Conservation (phyloP, 2,888 invertebrate species). For the Parochlus steinenii region DNA sequence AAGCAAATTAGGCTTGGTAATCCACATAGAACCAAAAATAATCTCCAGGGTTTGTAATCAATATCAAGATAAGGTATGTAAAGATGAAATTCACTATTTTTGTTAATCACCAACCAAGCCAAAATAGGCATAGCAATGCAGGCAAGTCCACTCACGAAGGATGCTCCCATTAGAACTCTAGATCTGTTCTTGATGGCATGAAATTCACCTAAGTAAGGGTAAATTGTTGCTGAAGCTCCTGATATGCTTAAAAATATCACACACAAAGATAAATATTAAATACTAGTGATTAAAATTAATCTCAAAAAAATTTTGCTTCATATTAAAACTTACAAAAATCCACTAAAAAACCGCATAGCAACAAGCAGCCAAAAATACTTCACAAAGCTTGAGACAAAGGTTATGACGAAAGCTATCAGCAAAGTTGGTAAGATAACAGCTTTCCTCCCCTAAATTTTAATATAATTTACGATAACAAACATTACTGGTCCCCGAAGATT, state of each 20-base stretch:
- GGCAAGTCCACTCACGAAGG: constrained; percentile 24
- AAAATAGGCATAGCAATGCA: constrained; percentile 14
- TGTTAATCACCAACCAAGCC: constrained; percentile 19
- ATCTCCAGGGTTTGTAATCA: constrained; percentile 24
- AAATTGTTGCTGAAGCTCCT: constrained; percentile 35
- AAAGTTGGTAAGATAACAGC: constrained; percentile 32
- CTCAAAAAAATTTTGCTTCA: too few relatives aligned
- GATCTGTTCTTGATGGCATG: constrained; percentile 31
- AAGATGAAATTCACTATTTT: constrained; percentile 23
- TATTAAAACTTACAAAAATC: constrained; percentile 34
- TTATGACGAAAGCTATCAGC: constrained; percentile 30
- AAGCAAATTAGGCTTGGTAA: constrained; percentile 23
- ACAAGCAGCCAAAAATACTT: constrained; percentile 33
- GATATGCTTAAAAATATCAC: constrained; percentile 20
- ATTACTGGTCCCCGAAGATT: too few relatives aligned
- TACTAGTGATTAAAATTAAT: too few relatives aligned
- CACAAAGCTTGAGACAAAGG: constrained; percentile 32
- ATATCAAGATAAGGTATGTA: constrained; percentile 20
- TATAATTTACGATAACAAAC: too few relatives aligned
- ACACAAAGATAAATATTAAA: too few relatives aligned
- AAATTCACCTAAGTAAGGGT: constrained; percentile 36
- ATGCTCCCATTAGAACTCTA: constrained; percentile 26
- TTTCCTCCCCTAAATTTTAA: constrained; percentile 33
- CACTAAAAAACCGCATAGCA: constrained; percentile 33
- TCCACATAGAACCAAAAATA: constrained; percentile 24